phyloP scores from a whole-genome alignment of 2,888 invertebrate genomes.

The Leptopilina syphax region DNA sequence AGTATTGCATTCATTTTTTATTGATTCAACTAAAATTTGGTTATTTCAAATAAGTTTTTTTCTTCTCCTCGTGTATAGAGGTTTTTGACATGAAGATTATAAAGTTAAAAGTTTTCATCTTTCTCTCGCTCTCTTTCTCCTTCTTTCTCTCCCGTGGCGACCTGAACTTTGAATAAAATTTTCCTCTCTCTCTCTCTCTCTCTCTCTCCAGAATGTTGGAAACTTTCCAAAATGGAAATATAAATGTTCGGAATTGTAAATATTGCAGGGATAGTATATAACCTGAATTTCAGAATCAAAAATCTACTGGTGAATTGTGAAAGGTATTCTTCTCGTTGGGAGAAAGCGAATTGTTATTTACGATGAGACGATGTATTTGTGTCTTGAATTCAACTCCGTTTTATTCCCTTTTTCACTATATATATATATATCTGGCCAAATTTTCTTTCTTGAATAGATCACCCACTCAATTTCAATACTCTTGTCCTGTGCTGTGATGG shows the following conservation, averaged over 20 bases:
- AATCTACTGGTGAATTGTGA: slow-evolving; percentile 5
- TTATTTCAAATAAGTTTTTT: too few relatives aligned
- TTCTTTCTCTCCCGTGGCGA: background rate
- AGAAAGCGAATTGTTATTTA: slow-evolving; percentile 8
- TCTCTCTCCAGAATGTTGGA: slow-evolving; percentile 1
- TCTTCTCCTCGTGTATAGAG: too few relatives aligned
- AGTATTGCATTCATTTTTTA: too few relatives aligned
- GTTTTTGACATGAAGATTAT: background rate
- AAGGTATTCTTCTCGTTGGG: background rate
- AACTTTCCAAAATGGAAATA: slow-evolving; percentile 20
- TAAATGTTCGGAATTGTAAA: slow-evolving; percentile 15
- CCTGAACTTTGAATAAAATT: background rate
- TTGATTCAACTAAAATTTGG: too few relatives aligned
- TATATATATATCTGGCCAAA: background rate
- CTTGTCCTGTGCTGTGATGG: background rate
- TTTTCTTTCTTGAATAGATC: slow-evolving; percentile 17
- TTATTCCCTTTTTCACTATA: background rate
- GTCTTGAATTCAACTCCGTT: background rate
- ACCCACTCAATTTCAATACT: slow-evolving; percentile 16
- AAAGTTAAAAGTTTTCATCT: background rate
- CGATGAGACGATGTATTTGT: background rate
- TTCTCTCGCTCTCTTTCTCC: background rate
- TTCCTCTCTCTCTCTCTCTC: background rate
- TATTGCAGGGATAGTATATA: background rate
- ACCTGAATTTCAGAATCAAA: background rate